These are phyloP conservation scores for Todiramphus saurophagus DNA, from an alignment of 2,113 vertebrate genomes.

Conservation along the genomic window DNA sequence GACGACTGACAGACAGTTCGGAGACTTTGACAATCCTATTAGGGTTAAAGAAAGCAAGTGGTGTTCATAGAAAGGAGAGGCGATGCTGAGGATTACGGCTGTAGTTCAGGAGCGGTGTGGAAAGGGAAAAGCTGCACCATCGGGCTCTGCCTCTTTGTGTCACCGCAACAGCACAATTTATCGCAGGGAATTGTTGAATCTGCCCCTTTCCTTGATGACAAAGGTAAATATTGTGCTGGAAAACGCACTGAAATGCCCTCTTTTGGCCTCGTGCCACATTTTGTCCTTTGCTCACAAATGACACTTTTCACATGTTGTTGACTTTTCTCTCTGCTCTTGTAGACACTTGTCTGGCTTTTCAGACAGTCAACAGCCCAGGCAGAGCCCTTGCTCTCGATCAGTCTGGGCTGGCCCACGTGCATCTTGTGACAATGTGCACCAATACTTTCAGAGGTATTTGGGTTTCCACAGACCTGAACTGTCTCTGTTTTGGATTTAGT, in stretches of 20 bases:
- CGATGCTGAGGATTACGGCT: neutral
- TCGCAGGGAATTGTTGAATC: neutral
- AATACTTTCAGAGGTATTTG: neutral
- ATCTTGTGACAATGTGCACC: neutral
- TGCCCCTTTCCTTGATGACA: neutral
- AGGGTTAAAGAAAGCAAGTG: neutral
- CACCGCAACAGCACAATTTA: neutral
- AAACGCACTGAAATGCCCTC: neutral
- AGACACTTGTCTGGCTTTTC: neutral
- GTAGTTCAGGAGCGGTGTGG: neutral
- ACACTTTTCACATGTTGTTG: neutral
- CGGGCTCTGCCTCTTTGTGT: neutral
- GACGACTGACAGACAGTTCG: neutral
- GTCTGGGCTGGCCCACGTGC: accelerated
- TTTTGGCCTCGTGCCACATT: neutral
- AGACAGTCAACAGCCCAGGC: neutral
- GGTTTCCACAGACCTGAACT: neutral
- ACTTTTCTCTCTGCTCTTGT: neutral
- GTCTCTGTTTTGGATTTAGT: neutral
- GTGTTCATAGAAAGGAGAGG: accelerated
- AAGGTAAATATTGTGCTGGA: neutral
- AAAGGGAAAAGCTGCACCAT: neutral
- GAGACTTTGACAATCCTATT: constrained; percentile 20
- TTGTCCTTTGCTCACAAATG: neutral
- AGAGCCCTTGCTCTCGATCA: neutral